Evolutionary conservation across 2,888 invertebrate species (phyloP).

Genomic region (Torymus aiolomorphi): DNA sequence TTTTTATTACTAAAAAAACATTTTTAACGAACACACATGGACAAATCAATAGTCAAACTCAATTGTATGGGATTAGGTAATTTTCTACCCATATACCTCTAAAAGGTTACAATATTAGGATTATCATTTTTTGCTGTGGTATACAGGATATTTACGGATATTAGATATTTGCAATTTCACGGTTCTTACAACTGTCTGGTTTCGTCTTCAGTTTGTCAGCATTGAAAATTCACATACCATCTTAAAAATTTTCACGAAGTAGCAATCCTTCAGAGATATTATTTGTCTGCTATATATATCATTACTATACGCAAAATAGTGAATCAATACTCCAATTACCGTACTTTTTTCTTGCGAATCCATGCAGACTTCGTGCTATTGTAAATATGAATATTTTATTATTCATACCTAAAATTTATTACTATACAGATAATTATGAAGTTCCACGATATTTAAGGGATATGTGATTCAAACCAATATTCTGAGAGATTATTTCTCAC

Average conservation of each 20-base stretch:
- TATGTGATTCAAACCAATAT: too few species aligned
- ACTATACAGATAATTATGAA: too few species aligned
- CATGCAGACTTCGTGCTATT: constrained; percentile 13
- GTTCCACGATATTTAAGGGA: too few species aligned
- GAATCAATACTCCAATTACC: not conserved
- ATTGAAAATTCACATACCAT: constrained; percentile 35
- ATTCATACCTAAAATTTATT: too few species aligned
- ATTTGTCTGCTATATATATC: constrained; percentile 12
- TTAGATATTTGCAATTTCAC: constrained; percentile 64
- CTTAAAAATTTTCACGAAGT: constrained; percentile 19
- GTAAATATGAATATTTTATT: not conserved
- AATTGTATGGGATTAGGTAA: constrained; percentile 71
- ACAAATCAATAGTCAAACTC: constrained; percentile 75
- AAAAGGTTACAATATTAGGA: constrained; percentile 72
- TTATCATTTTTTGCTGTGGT: constrained; percentile 65
- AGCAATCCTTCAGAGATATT: constrained; percentile 19
- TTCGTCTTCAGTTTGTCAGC: constrained; percentile 26
- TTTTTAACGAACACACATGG: constrained; percentile 79
- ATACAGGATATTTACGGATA: constrained; percentile 72
- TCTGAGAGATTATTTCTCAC: not conserved
- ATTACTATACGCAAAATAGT: not conserved
- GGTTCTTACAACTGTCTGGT: constrained; percentile 38
- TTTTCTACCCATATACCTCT: constrained; percentile 70
- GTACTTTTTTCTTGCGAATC: constrained; percentile 1
- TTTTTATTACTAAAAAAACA: constrained; percentile 79